Evolutionary conservation across 2,888 invertebrate species (phyloP), one percentile per base, ranked within the genome.

Genomic region (Camptogramma bilineatum): DNA sequence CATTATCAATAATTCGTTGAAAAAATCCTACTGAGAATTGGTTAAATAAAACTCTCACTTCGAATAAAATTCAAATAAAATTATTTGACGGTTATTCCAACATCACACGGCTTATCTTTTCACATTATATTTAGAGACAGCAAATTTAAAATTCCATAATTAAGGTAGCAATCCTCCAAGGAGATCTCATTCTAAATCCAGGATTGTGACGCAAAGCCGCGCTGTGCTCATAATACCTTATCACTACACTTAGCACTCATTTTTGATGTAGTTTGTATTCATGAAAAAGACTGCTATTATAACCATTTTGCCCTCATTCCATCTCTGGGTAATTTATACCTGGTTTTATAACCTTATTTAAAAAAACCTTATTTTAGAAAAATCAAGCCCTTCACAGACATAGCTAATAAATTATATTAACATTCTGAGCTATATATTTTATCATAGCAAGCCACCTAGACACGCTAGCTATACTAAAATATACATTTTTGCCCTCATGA

Each of bases 71-170:
- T 39, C n/a, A n/a, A n/a, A n/a, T n/a, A n/a, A n/a, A n/a, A n/a
- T 28, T 8, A 21, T 24, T 9, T n/a, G 5, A 4, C 24, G 13
- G 13, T 54, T 50, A 55, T 55, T 61, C 19, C n/a, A 44, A 64
- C 60, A 18, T 60, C 31, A 57, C 55, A 39, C 17, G 18, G 57
- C 57, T 65, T 65, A 65, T 65, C 65, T 56, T 44, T 53, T 34
- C 61, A 51, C 18, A 44, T 60, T 24, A 59, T 19, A 42, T 60
- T 54, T 28, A 55, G 46, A 44, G 19, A 21, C 46, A 34, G 21
- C 60, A 48, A 55, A 60, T 65, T 65, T 65, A 57, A 65, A 65
- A 65, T 61, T 61, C 52, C 50, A 53, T 61, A 65, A 65, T 65
- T 57, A 65, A 46, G 61, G 65, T 53, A 65, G 48, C 48, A 55